These are phyloP conservation scores for Typhlomys cinereus DNA, from an alignment of 2,113 vertebrate species.

Conservation along the genomic window DNA sequence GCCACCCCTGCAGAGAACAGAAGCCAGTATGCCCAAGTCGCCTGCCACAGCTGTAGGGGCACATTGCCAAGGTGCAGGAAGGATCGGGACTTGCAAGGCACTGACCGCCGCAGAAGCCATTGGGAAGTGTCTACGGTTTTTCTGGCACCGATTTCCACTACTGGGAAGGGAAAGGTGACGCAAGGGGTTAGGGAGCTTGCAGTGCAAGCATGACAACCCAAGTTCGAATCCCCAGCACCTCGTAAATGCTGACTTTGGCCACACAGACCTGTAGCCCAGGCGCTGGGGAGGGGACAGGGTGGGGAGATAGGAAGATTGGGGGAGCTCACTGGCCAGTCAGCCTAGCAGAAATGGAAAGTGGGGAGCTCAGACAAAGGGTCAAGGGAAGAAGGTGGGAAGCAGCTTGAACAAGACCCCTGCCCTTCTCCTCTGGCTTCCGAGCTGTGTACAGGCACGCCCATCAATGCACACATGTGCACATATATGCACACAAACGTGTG, in stretches of 20 bases:
- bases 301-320: too few relatives aligned
- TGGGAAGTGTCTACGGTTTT: not conserved
- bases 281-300: not conserved
- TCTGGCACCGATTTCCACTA: not conserved
- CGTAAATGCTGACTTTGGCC: not conserved
- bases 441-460: too few relatives aligned
- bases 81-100: not conserved
- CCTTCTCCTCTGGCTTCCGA: too few relatives aligned
- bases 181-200: not conserved
- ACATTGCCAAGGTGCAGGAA: not conserved
- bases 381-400: too few relatives aligned
- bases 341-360: too few relatives aligned
- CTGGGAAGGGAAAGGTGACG: not conserved
- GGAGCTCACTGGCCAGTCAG: too few relatives aligned
- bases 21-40: not conserved
- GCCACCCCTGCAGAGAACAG: slow-evolving; percentile 25
- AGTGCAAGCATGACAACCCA: not conserved
- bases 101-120: not conserved
- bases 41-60: not conserved
- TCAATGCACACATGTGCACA: not conserved
- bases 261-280: not conserved
- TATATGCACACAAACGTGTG: too few relatives aligned
- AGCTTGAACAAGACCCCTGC: too few relatives aligned
- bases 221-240: not conserved
- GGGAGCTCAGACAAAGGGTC: too few relatives aligned